Evolutionary conservation across 2,888 invertebrate genomes (phyloP).

Genomic region (Xestia xanthographa): DNA sequence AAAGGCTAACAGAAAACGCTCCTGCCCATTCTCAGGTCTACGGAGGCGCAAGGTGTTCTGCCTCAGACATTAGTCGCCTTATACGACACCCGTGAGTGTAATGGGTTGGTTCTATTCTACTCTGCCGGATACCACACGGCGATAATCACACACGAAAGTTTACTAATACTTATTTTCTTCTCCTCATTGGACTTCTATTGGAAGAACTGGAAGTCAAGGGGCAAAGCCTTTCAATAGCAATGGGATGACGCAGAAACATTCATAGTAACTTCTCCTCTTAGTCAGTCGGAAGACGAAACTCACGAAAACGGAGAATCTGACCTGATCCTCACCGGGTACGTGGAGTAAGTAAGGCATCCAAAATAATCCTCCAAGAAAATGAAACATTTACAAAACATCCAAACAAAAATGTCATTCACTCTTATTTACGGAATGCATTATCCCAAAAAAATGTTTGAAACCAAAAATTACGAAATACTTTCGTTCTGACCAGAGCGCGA

Average conservation of each 20-base stretch:
- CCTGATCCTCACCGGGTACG: background rate
- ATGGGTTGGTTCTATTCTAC: no score
- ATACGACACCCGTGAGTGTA: no score
- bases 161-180: no score
- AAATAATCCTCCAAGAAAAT: conserved; percentile 22
- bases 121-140: no score
- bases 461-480: conserved; percentile 40
- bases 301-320: background rate
- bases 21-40: no score
- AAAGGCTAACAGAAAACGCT: no score
- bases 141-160: no score
- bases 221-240: background rate
- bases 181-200: background rate
- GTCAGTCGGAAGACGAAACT: background rate
- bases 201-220: background rate
- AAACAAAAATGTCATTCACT: conserved; percentile 20
- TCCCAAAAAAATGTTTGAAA: background rate
- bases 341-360: background rate
- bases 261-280: background rate
- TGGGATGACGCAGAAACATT: background rate
- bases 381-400: background rate
- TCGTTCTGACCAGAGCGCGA: background rate
- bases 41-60: no score
- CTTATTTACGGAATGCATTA: conserved; percentile 35
- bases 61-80: no score